Conservation (phyloP, 2,797 vertebrate species). For the Tenualosa thibaudeaui region DNA sequence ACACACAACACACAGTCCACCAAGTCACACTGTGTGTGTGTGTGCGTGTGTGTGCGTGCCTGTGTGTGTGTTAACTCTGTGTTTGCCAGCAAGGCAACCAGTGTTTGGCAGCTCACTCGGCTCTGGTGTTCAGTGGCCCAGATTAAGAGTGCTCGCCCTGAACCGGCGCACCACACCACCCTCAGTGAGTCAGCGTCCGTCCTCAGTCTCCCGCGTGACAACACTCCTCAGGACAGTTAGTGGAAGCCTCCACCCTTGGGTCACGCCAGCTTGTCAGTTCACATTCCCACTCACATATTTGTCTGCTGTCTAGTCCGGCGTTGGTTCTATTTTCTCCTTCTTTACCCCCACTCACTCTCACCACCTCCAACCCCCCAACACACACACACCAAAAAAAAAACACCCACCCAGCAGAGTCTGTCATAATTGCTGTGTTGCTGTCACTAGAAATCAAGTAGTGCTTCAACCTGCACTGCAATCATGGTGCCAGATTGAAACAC, state of each 20-base stretch:
- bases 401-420: conserved; percentile 23
- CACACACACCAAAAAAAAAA: conserved; percentile 22
- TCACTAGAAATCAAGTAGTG: conserved; percentile 50
- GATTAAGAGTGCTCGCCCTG: background rate
- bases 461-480: conserved; percentile 52
- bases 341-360: background rate
- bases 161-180: background rate
- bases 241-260: conserved; percentile 22
- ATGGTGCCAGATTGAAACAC: conserved; percentile 30
- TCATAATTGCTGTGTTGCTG: conserved; percentile 50
- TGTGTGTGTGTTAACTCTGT: background rate
- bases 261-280: conserved; percentile 39
- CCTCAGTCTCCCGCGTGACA: conserved; percentile 30
- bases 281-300: conserved; percentile 13
- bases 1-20: too few species aligned
- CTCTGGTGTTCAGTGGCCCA: conserved; percentile 9
- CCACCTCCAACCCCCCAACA: background rate
- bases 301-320: conserved; percentile 22
- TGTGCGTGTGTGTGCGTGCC: too few species aligned
- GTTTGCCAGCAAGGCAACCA: background rate
- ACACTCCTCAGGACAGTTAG: conserved; percentile 36
- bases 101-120: background rate
- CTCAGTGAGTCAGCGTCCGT: background rate
- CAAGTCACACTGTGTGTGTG: too few species aligned
- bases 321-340: conserved; percentile 9